Base-by-base conservation (phyloP, 2,888 invertebrate species). In the Petrophora chlorosata region DNA sequence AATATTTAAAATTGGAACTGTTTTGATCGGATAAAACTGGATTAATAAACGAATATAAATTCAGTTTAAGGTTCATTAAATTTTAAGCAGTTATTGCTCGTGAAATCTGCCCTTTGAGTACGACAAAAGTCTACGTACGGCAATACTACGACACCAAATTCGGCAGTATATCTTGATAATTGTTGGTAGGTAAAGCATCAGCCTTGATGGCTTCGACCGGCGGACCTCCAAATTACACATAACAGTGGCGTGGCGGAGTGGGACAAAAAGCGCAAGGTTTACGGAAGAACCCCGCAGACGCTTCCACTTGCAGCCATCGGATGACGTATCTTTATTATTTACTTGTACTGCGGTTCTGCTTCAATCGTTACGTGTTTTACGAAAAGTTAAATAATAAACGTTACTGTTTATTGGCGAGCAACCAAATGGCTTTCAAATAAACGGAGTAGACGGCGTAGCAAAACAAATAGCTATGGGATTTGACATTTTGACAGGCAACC, bases 211-310 rank as follows among this genome's bases (percentile, higher is more conserved):
- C 71, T 75, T 78, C 78, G 84, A 87, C 85, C 82, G 79, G 71
- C 76, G 87, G 89, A 90, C 89, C 90, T 89, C 85, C 84, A 89
- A 90, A 89, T 85, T 87, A 90, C 89, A 89, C 90, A 90, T 86
- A 88, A 87, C 87, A 86, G 82, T 82, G 74, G 80, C 79, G 78
- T 79, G 73, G 77, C 79, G 70, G 70, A 79, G 64, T 74, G 69
- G 74, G 78, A 84, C 79, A 78, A 82, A 82, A 81, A 73, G 67
- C 65, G 59, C 78, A 77, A 80, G 76, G 79, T 73, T 77, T 76
- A 56, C 60, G 63, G 65, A 65, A 64, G 61, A 68, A 44, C 43
- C 39, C 68, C 67, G 65, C 66, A 17, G 59, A 52, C 62, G 68
- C 77, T 75, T 77, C 77, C 76, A 82, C 73, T 65, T 81, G 66